Evolutionary conservation across 2,113 vertebrate species (phyloP).

Genomic region (Osmerus mordax): DNA sequence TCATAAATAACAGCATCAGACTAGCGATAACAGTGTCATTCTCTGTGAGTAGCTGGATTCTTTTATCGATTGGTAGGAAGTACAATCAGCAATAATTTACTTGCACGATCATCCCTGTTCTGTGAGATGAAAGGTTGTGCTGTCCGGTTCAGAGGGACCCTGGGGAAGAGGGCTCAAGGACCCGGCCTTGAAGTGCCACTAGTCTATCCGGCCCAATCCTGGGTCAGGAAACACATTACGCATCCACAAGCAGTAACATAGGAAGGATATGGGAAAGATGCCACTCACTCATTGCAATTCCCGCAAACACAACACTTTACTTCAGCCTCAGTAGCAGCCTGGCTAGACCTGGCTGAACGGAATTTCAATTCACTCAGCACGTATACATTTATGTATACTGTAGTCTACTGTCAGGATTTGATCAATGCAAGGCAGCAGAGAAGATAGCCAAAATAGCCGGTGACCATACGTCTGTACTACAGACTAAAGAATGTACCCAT

Average conservation of each 20-base stretch:
- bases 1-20: too few relatives aligned
- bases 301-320: slow-evolving; percentile 17
- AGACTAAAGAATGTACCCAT: too few relatives aligned
- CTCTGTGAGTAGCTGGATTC: neutral
- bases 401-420: too few relatives aligned
- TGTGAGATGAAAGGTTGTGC: slow-evolving; percentile 50
- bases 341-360: too few relatives aligned
- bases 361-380: too few relatives aligned
- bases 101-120: slow-evolving; percentile 21
- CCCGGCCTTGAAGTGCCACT: slow-evolving; percentile 72
- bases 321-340: too few relatives aligned
- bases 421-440: too few relatives aligned
- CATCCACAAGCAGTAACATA: slow-evolving; percentile 45
- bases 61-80: slow-evolving; percentile 13
- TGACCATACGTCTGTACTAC: too few relatives aligned
- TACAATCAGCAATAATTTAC: slow-evolving; percentile 26
- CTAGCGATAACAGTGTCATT: too few relatives aligned
- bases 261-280: slow-evolving; percentile 65
- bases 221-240: slow-evolving; percentile 71
- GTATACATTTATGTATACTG: too few relatives aligned
- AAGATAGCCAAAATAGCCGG: too few relatives aligned
- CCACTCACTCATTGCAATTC: slow-evolving; percentile 31
- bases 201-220: slow-evolving; percentile 62
- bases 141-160: slow-evolving; percentile 52
- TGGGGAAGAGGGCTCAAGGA: slow-evolving; percentile 66